These are phyloP conservation scores for Mya arenaria DNA, from an alignment of 1,140 invertebrate genomes.

Conservation along the genomic window DNA sequence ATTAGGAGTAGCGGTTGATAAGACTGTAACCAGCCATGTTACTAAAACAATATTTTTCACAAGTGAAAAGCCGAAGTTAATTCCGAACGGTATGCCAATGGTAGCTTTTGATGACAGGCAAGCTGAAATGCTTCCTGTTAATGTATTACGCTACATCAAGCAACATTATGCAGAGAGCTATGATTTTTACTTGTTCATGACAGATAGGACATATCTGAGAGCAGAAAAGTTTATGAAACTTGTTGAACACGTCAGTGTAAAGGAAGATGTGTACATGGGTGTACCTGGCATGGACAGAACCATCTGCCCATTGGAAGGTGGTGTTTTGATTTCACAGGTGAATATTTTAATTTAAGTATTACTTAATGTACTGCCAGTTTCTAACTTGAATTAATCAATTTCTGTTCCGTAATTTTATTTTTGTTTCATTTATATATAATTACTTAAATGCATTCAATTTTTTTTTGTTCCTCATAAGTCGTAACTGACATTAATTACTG, in stretches of 20 bases:
- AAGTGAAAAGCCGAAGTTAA: constrained; percentile 84
- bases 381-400: no score
- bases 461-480: no score
- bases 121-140: constrained; percentile 76
- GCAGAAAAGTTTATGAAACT: constrained; percentile 86
- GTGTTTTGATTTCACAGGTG: constrained; percentile 77
- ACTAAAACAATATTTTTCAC: constrained; percentile 90
- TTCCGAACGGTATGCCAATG: constrained; percentile 71
- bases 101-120: constrained; percentile 79
- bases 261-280: constrained; percentile 90
- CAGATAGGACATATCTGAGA: constrained; percentile 91
- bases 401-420: no score
- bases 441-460: no score
- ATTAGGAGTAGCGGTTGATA: constrained; percentile 89
- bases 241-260: constrained; percentile 90
- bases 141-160: constrained; percentile 93
- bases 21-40: constrained; percentile 89
- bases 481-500: no score
- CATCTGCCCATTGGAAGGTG: constrained; percentile 73
- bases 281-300: constrained; percentile 71
- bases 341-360: no score
- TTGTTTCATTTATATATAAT: no score
- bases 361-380: no score
- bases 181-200: constrained; percentile 94
- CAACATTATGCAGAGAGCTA: constrained; percentile 94